Percentiles rank a stretch among this genome's conserved stretches.
These are phyloP conservation scores for Diplazon laetatorius DNA, from an alignment of 2,888 invertebrate species.

Conservation along the genomic window DNA sequence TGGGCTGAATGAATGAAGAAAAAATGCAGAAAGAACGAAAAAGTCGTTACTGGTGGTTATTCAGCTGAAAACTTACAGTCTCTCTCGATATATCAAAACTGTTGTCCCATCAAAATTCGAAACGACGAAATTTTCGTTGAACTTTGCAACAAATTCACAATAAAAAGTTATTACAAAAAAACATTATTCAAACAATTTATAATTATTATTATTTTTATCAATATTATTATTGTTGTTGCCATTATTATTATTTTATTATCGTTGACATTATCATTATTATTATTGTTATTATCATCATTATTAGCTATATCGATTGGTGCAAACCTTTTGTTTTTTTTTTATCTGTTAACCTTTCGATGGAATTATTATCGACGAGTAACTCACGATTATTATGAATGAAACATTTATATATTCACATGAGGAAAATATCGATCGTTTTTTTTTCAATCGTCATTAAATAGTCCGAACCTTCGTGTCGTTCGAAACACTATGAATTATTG, in stretches of 20 bases:
- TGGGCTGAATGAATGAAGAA: conserved; percentile 46
- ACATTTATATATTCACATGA: too few relatives aligned
- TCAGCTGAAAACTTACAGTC: conserved; percentile 45
- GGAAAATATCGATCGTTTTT: too few relatives aligned
- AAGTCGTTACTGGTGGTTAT: neutral
- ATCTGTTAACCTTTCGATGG: too few relatives aligned
- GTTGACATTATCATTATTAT: too few relatives aligned
- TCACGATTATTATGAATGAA: too few relatives aligned
- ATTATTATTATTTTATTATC: too few relatives aligned
- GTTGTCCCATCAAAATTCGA: conserved; percentile 30
- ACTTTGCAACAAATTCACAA: conserved; percentile 44
- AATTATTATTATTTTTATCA: neutral
- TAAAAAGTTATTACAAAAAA: conserved; percentile 8
- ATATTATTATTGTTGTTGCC: too few relatives aligned
- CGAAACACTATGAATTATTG: conserved; percentile 37
- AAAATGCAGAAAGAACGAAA: conserved; percentile 18
- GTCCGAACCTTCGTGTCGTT: conserved; percentile 5
- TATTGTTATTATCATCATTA: too few relatives aligned
- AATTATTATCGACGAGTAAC: too few relatives aligned
- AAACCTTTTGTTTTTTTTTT: too few relatives aligned
- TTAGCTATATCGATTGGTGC: too few relatives aligned
- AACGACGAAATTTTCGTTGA: conserved; percentile 5
- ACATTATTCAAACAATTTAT: conserved; percentile 37
- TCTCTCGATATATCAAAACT: conserved; percentile 8
- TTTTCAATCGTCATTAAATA: neutral